These are phyloP conservation scores for Polypedilum pembai DNA, from an alignment of 1,140 invertebrate species.

Conservation along the genomic window DNA sequence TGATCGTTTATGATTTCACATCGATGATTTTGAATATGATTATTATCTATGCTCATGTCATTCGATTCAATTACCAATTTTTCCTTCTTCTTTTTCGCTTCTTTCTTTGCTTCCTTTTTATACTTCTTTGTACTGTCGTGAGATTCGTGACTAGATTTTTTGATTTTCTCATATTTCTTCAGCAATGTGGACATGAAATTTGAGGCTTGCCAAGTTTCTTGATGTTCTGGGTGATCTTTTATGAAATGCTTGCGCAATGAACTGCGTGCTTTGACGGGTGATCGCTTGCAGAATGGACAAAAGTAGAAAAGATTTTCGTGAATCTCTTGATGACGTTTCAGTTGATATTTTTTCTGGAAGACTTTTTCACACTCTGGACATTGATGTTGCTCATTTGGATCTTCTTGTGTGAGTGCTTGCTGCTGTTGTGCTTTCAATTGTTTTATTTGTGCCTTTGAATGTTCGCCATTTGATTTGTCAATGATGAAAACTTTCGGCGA, in stretches of 20 bases:
- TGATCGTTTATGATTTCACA: constrained; percentile 23
- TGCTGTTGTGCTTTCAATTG: background rate
- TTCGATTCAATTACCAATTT: background rate
- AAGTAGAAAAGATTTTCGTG: constrained; percentile 29
- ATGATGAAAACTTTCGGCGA: constrained; percentile 22
- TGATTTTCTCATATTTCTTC: constrained; percentile 22
- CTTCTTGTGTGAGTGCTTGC: background rate
- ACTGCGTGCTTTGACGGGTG: background rate
- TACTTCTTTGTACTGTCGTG: constrained; percentile 12
- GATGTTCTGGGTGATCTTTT: constrained; percentile 15
- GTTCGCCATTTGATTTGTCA: constrained; percentile 8
- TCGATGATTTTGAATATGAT: background rate
- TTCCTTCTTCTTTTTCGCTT: background rate
- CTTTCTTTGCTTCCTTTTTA: background rate
- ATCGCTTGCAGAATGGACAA: constrained; percentile 29
- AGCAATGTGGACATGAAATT: constrained; percentile 26
- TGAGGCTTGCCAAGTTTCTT: background rate
- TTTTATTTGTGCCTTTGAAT: background rate
- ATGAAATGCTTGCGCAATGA: constrained; percentile 25
- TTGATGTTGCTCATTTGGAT: background rate
- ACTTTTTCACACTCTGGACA: constrained; percentile 24
- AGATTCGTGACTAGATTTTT: constrained; percentile 24
- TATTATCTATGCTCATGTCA: background rate
- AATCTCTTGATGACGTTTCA: constrained; percentile 28
- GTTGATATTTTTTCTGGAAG: constrained; percentile 25